Evolutionary conservation across 2,113 vertebrate genomes (phyloP), one percentile per base, ranked within the genome.

Genomic region (Nothobranchius furzeri): DNA sequence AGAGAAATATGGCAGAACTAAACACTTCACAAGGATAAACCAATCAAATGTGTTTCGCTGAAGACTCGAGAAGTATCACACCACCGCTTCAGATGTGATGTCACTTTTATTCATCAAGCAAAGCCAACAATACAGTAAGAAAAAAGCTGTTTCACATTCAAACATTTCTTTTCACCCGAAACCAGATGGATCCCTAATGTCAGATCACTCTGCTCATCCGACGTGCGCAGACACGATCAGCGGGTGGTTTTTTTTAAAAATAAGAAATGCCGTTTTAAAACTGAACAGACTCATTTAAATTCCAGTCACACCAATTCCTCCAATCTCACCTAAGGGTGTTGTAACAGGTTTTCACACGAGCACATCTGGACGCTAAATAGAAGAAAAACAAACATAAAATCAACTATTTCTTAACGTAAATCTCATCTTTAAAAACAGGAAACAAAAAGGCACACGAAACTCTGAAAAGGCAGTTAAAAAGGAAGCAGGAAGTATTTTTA

Each of bases 381-480:
- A 61, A 42, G 60, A 14, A 59, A 12, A 56, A 45, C 7, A 42
- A 11, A 42, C 7, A 42, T 35, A 57, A 54, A 37, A 64, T 10
- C 54, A n/a, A 9, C 20, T 14, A 70, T 57, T 68, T n/a, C 46
- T 56, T 3, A 55, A 52, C 60, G 10, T 3, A 42, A 42, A 42
- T 42, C 40, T 42, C 40, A 42, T 8, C 40, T 42, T 11, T 42
- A 42, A 42, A 42, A 42, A 42, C 14, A 45, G 10, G n/a, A 82
- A 62, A 53, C 51, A 11, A 63, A 73, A 85, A 79, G 73, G 81
- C 79, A 85, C 71, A 60, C 2, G 10, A 42, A 8, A 42, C 40
- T 9, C 40, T 42, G 40, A 42, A 42, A 42, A 42, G 10, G 10
- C 7, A 42, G 8, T 2, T 11, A 64, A 56, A 20, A 82, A 86